Evolutionary conservation across 2,888 invertebrate genomes (phyloP).

Genomic region (Agrypnus murinus): DNA sequence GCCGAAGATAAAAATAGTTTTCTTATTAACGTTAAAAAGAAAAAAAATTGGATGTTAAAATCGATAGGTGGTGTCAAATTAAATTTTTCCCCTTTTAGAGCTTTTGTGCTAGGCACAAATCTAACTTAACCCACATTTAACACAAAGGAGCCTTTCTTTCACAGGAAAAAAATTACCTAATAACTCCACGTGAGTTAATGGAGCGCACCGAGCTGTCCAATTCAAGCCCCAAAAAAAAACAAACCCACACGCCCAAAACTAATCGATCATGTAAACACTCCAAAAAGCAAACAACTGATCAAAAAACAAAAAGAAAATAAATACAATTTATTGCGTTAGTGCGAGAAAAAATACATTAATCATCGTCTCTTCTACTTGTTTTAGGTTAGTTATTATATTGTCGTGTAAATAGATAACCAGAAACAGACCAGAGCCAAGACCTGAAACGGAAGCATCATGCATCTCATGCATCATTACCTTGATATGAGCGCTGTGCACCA

Average conservation of each 20-base stretch:
- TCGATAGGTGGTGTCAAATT: neutral
- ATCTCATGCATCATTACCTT: constrained; percentile 50
- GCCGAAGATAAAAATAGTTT: too few relatives aligned
- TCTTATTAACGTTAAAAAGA: too few relatives aligned
- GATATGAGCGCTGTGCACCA: constrained; percentile 44
- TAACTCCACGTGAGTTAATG: constrained; percentile 26
- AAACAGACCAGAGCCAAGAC: too few relatives aligned
- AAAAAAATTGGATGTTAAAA: neutral
- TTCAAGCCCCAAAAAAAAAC: neutral
- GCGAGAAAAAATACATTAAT: constrained; percentile 36
- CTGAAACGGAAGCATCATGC: too few relatives aligned
- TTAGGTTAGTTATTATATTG: constrained; percentile 31
- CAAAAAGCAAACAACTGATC: constrained; percentile 34
- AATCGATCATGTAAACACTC: constrained; percentile 40
- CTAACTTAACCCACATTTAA: constrained; percentile 6
- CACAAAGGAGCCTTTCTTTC: constrained; percentile 19
- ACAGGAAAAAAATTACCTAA: constrained; percentile 11
- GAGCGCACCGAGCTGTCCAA: constrained; percentile 23
- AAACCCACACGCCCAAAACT: constrained; percentile 32
- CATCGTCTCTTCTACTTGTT: constrained; percentile 16
- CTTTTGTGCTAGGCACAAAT: constrained; percentile 9
- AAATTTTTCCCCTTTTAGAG: constrained; percentile 5
- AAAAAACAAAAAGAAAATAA: constrained; percentile 37
- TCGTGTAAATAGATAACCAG: constrained; percentile 35
- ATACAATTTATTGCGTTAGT: constrained; percentile 36